phyloP scores from a whole-genome alignment of 2,797 vertebrate species.

The Spinus pinus region DNA sequence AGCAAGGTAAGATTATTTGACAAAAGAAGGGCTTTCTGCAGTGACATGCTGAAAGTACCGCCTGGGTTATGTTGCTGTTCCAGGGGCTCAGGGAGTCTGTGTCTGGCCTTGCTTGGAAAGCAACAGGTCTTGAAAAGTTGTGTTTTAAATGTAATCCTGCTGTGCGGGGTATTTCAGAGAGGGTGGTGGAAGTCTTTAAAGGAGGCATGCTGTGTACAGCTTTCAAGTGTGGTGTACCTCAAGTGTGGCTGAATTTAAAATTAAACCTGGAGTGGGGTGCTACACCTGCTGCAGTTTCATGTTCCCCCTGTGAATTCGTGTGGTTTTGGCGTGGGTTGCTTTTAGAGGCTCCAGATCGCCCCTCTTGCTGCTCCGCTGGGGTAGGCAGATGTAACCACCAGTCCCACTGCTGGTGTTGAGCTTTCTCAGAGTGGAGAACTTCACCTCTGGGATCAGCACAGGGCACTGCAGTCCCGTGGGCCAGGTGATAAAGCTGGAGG shows the following conservation, averaged over 20 bases:
- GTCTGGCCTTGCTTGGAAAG: neutral
- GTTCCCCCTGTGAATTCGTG: accelerated
- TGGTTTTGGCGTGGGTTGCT: neutral
- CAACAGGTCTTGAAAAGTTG: conserved; percentile 3
- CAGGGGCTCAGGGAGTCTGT: accelerated
- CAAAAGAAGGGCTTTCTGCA: neutral
- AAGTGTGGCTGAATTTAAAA: neutral
- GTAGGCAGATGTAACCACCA: neutral
- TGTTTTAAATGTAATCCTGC: neutral
- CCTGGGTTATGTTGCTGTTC: neutral
- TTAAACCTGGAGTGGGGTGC: neutral
- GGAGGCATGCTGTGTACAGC: neutral
- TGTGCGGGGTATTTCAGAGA: neutral
- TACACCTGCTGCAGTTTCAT: neutral
- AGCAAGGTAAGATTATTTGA: conserved; percentile 27
- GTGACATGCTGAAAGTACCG: accelerated
- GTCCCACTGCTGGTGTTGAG: neutral
- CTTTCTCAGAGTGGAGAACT: neutral
- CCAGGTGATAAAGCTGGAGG: neutral
- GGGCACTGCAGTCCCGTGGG: neutral
- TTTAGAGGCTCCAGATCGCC: neutral
- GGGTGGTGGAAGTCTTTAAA: neutral
- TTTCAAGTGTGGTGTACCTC: neutral
- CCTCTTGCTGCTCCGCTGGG: accelerated
- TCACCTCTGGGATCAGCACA: neutral